Evolutionary conservation across 2,888 invertebrate genomes (phyloP), one percentile per base, ranked within the genome.

Genomic region (Pyrocoelia pectoralis): DNA sequence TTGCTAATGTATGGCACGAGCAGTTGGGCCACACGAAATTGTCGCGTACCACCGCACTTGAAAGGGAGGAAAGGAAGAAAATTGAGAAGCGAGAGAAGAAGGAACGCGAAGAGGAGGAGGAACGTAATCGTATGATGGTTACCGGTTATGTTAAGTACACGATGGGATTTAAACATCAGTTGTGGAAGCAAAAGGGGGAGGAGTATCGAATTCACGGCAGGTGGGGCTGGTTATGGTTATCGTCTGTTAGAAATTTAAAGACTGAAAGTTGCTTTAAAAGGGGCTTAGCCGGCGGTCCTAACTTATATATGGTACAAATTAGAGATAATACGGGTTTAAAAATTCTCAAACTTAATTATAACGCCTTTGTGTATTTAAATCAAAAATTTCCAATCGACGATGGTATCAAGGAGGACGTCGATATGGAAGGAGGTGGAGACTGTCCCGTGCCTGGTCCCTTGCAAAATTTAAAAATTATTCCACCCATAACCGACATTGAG

Each of bases 101-200:
- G 67, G 95, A 95, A 75, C 88, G 91, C 43, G 94, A 94, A 71
- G 94, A 95, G 74, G 94, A 95, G 80, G 93, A 95, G 75, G 94
- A 95, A 76, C 83, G 94, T 59, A 91, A 95, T 79, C 84, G 93
- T 50, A 84, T 92, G 67, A 89, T 89, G 70, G 92, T 81, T 6
- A 76, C 76, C n/a, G 71, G 71, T 33, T 94, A 92, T 79, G 95
- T 98, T 0, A 98, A 98, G 79, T 98, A 98, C 80, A 92, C 97
- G 0, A 84, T 96, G 67, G 94, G 96, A 1, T 85, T 97, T 48
- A 94, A 94, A 72, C 97, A 97, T 84, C 96, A 97, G 85, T 86
- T 93, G 15, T 95, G 95, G 94, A 98, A 98, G 80, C 96, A 97
- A 83, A 97, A 96, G 81, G 98, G 98, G 0, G 99, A 99, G 82